Evolutionary conservation across 1,140 invertebrate species (phyloP).

Genomic region (Teleogryllus occipitalis): DNA sequence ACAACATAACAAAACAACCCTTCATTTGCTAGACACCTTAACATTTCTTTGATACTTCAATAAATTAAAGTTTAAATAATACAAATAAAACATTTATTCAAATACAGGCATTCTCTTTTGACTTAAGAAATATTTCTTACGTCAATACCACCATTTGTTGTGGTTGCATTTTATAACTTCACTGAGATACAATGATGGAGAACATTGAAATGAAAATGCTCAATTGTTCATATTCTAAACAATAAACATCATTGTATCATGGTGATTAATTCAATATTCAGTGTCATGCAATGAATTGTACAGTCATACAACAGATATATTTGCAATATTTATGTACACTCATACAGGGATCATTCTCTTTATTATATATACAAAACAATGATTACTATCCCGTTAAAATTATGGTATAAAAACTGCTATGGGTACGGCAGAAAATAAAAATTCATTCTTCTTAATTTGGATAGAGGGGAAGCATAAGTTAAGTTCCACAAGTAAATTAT

Average conservation of each 20-base stretch:
- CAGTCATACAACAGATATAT: not conserved
- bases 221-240: too few species aligned
- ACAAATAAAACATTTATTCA: not conserved
- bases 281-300: not conserved
- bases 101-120: not conserved
- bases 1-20: not conserved
- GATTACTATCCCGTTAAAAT: not conserved
- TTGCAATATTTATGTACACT: not conserved
- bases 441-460: not conserved
- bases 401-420: not conserved
- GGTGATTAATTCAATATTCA: too few species aligned
- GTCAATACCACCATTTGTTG: not conserved
- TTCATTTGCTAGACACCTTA: not conserved
- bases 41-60: not conserved
- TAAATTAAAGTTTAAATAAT: conserved; percentile 6
- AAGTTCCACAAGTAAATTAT: too few species aligned
- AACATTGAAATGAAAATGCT: too few species aligned
- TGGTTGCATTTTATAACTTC: not conserved
- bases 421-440: not conserved
- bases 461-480: too few species aligned
- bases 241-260: too few species aligned
- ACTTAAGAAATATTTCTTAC: not conserved
- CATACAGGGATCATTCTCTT: not conserved
- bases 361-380: not conserved
- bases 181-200: not conserved